Conservation (phyloP, 2,113 vertebrate species). For the Tychaedon coryphoeus region DNA sequence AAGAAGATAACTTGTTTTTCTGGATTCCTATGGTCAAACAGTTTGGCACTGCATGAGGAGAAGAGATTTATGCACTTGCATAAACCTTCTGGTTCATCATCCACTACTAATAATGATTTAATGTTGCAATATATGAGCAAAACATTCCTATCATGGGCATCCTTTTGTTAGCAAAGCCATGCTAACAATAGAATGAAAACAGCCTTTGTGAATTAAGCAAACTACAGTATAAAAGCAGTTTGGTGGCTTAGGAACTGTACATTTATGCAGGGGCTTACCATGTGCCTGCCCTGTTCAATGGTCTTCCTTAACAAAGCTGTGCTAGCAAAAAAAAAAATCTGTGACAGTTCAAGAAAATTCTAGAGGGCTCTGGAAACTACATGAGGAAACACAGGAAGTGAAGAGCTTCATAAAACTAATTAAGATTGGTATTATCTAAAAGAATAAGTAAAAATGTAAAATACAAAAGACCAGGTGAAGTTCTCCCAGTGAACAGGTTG, state of each 20-base stretch:
- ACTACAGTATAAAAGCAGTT: neutral
- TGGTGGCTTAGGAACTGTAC: neutral
- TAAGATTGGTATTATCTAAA: neutral
- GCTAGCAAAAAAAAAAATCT: neutral
- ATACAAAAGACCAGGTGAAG: neutral
- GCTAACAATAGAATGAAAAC: neutral
- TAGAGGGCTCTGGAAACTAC: neutral
- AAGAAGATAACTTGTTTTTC: neutral
- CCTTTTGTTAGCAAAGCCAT: neutral
- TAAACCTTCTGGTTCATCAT: neutral
- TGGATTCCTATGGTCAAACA: neutral
- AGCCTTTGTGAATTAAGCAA: neutral
- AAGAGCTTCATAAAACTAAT: neutral
- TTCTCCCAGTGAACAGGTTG: neutral
- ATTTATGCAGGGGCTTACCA: neutral
- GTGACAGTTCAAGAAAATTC: neutral
- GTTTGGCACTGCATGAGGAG: neutral
- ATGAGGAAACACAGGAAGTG: neutral
- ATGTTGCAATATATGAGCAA: neutral
- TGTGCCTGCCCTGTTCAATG: neutral
- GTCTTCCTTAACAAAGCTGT: neutral
- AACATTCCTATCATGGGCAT: neutral
- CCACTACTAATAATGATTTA: neutral
- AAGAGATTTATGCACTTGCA: neutral
- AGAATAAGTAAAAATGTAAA: neutral